Evolutionary conservation across 30 jellyfish, hydroid and myxozoan genomes (phyloP).

Genomic region (Sanderia malayensis): DNA sequence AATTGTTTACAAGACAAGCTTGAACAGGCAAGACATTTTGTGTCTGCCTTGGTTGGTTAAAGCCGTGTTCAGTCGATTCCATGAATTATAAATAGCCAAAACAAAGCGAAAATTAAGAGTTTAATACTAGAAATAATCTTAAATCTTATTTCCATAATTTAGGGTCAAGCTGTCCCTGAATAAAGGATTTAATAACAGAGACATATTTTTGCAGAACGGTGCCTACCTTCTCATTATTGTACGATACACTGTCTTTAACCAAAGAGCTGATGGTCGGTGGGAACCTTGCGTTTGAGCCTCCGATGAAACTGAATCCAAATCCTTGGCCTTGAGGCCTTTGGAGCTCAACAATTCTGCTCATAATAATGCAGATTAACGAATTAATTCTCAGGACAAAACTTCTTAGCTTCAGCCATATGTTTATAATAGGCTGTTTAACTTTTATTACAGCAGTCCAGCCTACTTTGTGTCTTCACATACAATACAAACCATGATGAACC

Average conservation of each 20-base stretch:
- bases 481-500: no score
- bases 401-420: no score
- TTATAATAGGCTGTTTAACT: no score
- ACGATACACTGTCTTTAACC: constrained; percentile 86
- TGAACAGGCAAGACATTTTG: no score
- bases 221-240: constrained; percentile 67
- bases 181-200: no score
- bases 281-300: constrained; percentile 91
- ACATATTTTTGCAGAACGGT: no score
- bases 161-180: no score
- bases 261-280: constrained; percentile 94
- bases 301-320: constrained; percentile 93
- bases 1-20: no score
- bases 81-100: neutral
- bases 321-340: constrained; percentile 81
- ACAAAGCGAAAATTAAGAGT: neutral
- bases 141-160: no score
- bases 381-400: neutral
- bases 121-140: neutral
- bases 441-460: no score
- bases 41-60: neutral
- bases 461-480: no score
- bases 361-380: neutral
- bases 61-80: neutral
- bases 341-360: constrained; percentile 61